phyloP scores from a whole-genome alignment of 2,797 vertebrate species.

The Toxotes lorentzi region DNA sequence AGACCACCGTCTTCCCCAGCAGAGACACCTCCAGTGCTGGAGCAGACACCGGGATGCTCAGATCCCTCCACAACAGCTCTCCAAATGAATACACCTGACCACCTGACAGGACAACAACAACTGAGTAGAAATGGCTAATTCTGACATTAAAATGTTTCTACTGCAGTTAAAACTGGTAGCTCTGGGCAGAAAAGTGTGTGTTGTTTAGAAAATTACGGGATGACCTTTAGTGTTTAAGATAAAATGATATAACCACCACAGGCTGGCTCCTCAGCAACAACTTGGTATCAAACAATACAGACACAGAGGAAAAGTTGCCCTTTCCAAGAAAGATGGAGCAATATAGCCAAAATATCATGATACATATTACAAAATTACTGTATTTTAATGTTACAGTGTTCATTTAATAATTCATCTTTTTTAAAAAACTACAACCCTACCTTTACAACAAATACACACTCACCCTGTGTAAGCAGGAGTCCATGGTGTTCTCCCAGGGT shows the following conservation, averaged over 20 bases:
- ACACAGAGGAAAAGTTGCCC: not conserved
- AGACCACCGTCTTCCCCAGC: conserved; percentile 84
- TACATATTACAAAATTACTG: not conserved
- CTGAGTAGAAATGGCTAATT: not conserved
- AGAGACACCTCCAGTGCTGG: conserved; percentile 89
- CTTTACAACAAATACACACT: not conserved
- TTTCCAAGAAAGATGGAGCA: not conserved
- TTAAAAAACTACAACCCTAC: too few relatives aligned
- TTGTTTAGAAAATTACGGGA: not conserved
- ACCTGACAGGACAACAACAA: conserved; percentile 76
- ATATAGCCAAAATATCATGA: not conserved
- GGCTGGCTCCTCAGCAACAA: not conserved
- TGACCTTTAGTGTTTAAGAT: not conserved
- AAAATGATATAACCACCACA: not conserved
- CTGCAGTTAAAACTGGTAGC: not conserved
- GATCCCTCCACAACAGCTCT: conserved; percentile 88
- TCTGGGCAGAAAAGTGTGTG: not conserved
- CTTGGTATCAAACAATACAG: not conserved
- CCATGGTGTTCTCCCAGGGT: conserved; percentile 92
- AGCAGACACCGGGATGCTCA: conserved; percentile 73
- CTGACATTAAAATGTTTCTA: not conserved
- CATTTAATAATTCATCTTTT: not conserved
- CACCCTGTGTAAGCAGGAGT: conserved; percentile 92
- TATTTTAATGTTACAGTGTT: not conserved
- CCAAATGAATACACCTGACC: conserved; percentile 96